These are phyloP conservation scores for Hoplostethus mediterraneus DNA, from an alignment of 2,797 vertebrate genomes.

Conservation along the genomic window DNA sequence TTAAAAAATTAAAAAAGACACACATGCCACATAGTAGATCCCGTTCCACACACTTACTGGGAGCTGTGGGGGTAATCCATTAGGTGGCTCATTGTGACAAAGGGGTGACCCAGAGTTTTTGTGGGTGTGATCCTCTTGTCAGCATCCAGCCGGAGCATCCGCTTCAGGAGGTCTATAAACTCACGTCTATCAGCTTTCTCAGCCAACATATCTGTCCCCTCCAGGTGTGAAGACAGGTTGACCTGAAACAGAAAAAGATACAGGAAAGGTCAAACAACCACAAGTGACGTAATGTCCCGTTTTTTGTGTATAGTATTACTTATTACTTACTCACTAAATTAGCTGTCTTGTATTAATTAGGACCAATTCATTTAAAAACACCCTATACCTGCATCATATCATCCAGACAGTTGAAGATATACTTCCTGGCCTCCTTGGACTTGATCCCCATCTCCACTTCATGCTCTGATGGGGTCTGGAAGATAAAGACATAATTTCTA, in stretches of 20 bases:
- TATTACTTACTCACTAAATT: background rate
- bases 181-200: slow-evolving; percentile 98
- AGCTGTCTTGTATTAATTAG: background rate
- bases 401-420: slow-evolving; percentile 99
- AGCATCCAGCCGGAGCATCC: slow-evolving; percentile 98
- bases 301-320: background rate
- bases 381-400: slow-evolving; percentile 96
- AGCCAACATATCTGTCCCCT: slow-evolving; percentile 98
- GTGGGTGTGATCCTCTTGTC: slow-evolving; percentile 98
- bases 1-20: background rate
- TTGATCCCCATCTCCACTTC: slow-evolving; percentile 98
- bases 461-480: slow-evolving; percentile 94
- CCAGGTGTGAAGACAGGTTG: slow-evolving; percentile 97
- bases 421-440: slow-evolving; percentile 99
- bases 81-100: slow-evolving; percentile 97
- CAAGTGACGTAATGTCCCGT: background rate
- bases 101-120: slow-evolving; percentile 96
- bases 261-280: background rate
- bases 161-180: slow-evolving; percentile 97
- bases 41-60: slow-evolving; percentile 85
- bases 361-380: background rate
- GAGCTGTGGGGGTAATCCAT: slow-evolving; percentile 98
- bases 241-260: slow-evolving; percentile 83
- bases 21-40: background rate
- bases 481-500: background rate